A percentile compares a stretch with the other conserved stretches of the same genome.
Conservation (phyloP, 2,797 vertebrate species). For the Oceanodroma leucorhoa region DNA sequence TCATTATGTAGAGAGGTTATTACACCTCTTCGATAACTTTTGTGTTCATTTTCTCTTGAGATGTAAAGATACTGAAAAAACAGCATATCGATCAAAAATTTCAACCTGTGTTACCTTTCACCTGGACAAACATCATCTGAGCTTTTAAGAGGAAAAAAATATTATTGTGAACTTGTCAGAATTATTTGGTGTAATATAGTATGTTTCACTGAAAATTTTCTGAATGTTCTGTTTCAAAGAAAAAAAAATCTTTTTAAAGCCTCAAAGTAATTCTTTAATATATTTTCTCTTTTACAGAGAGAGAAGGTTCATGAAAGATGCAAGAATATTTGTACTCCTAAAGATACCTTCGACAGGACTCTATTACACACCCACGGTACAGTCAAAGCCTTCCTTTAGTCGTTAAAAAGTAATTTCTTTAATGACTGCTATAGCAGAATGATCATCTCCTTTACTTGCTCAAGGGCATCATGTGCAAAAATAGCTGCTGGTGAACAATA, state of each 20-base stretch:
- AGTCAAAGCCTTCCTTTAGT: constrained; percentile 1
- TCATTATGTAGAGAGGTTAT: background rate
- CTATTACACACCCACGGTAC: constrained; percentile 87
- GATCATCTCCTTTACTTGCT: background rate
- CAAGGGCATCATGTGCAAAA: background rate
- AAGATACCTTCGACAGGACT: constrained; percentile 86
- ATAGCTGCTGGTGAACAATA: background rate
- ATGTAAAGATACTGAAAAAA: background rate
- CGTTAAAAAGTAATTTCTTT: background rate
- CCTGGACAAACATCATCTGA: background rate
- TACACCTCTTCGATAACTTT: background rate
- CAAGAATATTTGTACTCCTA: constrained; percentile 88
- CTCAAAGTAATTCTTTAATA: constrained; percentile 19
- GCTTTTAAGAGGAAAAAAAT: background rate
- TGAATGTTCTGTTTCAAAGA: background rate
- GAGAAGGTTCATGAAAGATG: constrained; percentile 91
- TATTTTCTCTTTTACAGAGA: constrained; percentile 78
- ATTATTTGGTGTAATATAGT: background rate
- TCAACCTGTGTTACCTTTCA: background rate
- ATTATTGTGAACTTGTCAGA: background rate
- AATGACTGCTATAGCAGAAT: background rate
- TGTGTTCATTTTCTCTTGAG: background rate
- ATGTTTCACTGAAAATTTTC: background rate
- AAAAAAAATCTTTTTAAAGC: background rate
- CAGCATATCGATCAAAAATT: background rate